Base-by-base conservation (phyloP, 2,888 invertebrate species). In the Drosophila cognata region DNA sequence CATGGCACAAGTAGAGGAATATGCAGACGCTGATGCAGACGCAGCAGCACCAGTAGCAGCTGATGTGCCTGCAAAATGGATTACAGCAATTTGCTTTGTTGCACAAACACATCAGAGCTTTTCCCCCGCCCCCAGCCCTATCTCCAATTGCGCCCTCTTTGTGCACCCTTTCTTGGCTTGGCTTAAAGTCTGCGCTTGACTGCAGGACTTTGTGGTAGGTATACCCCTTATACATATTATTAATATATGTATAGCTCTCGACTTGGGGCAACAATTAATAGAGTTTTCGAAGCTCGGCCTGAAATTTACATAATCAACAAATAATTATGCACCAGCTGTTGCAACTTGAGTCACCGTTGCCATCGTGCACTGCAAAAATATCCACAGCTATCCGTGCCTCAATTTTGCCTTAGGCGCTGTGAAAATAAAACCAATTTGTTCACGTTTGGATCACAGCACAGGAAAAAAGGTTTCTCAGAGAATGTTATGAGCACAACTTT, bases 11-110 rank as follows among this genome's bases (percentile, higher is more conserved):
- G 60, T 33, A 29, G 29, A 43, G 28, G 61, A 28, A 51, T 48
- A 61, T 46, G 16, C 46, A 25, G 46, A 46, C 25, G 46, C 46
- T 16, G 36, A 18, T 7, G 35, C 35, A 31, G 38, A 38, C 52
- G 48, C 56, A 67, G 46, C 46, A 58, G 51, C 35, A 56, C 66
- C 71, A 77, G n/a, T 72, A 80, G 89, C 86, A 86, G 89, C 84
- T 87, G 86, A 87, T 89, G 86, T 87, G 87, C 87, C 79, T 64
- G 79, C 82, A 84, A 89, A 86, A 86, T 86, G 82, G 86, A 86
- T 86, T 86, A 86, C 84, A 77, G 89, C 86, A 86, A 86, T 86
- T 89, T 86, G 86, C 88, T 85, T 85, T 84, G 86, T 86, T 88
- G 86, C 86, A 83, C 85, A 88, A 88, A 84, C 84, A 87, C 41